Conservation (phyloP, 1,140 invertebrate genomes). For the Rhopalosiphum maidis region DNA sequence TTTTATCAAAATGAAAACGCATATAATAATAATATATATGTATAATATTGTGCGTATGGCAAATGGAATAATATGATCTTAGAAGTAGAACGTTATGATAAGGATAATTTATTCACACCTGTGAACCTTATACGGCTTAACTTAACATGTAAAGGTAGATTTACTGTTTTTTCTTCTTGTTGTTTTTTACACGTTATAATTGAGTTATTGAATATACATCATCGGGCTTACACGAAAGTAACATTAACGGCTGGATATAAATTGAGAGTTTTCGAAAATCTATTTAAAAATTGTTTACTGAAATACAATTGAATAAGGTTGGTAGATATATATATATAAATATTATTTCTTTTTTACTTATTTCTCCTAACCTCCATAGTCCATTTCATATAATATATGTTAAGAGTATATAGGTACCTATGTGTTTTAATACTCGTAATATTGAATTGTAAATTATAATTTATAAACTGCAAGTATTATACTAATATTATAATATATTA, state of each 20-base stretch:
- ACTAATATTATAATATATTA: no score
- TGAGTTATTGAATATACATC: neutral
- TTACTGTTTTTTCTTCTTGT: neutral
- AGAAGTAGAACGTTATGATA: constrained; percentile 29
- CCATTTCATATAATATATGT: neutral
- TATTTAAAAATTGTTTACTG: neutral
- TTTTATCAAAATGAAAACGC: neutral
- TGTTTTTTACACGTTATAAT: neutral
- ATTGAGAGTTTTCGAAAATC: neutral
- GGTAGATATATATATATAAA: neutral
- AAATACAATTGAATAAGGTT: neutral
- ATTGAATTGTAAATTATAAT: no score
- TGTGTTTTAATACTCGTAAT: no score
- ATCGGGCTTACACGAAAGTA: neutral
- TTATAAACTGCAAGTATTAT: no score
- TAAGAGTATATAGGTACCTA: no score
- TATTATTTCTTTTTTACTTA: neutral
- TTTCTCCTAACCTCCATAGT: neutral
- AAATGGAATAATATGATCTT: constrained; percentile 21
- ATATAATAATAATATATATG: neutral
- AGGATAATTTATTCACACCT: neutral
- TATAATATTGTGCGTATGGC: neutral
- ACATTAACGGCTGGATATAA: neutral
- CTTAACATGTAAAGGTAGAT: neutral
- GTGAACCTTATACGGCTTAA: neutral